phyloP scores from a whole-genome alignment of 37 sponge, comb jelly and placozoan genomes.

The Diacarnus erythraeanus region DNA sequence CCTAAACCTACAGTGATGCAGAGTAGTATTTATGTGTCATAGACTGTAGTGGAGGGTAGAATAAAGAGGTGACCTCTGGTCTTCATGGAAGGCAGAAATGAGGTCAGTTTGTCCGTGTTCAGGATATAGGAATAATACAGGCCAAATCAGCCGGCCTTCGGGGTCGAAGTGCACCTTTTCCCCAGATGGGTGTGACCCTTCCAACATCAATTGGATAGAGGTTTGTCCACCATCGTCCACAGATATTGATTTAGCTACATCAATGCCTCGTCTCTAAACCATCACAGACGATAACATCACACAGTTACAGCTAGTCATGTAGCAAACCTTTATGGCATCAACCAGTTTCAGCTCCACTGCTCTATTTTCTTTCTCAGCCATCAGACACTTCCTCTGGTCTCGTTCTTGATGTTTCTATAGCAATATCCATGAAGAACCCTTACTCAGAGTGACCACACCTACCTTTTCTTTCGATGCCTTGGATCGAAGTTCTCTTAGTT shows the following conservation, averaged over 20 bases:
- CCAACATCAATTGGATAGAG: background rate
- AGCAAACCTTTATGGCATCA: conserved; percentile 48
- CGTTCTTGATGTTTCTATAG: conserved; percentile 56
- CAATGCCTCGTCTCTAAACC: background rate
- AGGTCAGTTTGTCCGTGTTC: conserved; percentile 82
- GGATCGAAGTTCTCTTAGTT: conserved; percentile 36
- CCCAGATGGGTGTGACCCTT: conserved; percentile 44
- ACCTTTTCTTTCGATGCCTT: conserved; percentile 69
- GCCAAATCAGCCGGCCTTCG: conserved; percentile 78
- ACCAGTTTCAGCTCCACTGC: conserved; percentile 29
- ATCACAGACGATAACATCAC: background rate
- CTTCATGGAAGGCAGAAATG: conserved; percentile 70
- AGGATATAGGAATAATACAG: conserved; percentile 87
- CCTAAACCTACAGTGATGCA: conserved; percentile 45
- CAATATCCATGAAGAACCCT: background rate
- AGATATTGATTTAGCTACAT: conserved; percentile 3
- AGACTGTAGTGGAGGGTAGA: background rate
- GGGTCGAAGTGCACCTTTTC: conserved; percentile 48
- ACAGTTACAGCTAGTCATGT: background rate
- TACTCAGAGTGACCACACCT: background rate
- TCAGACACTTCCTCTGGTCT: conserved; percentile 52
- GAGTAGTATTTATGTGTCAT: background rate
- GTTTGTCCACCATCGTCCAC: background rate
- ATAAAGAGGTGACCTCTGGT: conserved; percentile 20
- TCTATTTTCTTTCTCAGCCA: conserved; percentile 15